phyloP scores from a whole-genome alignment of 2,797 vertebrate genomes.

The Kryptolebias ocellatus region DNA sequence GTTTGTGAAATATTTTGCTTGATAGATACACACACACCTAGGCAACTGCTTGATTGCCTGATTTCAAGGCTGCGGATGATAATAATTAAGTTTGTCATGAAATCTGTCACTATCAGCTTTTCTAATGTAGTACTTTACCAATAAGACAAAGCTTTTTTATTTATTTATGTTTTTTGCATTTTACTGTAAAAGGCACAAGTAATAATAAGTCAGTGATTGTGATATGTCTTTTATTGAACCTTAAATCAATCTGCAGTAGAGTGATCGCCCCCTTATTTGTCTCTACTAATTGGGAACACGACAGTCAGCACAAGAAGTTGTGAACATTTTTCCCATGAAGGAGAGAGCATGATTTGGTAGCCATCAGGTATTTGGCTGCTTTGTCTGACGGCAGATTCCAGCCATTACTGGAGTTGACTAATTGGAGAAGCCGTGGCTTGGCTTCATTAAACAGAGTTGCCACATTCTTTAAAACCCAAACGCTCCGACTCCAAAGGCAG shows the following conservation, averaged over 20 bases:
- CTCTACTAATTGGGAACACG: conserved; percentile 71
- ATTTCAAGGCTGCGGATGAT: no score
- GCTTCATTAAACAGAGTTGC: conserved; percentile 68
- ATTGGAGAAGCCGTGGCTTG: conserved; percentile 69
- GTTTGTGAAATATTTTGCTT: no score
- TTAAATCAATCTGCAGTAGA: conserved; percentile 26
- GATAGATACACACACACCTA: no score
- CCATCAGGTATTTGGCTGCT: conserved; percentile 75
- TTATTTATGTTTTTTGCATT: neutral
- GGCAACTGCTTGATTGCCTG: no score
- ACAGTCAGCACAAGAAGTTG: conserved; percentile 67
- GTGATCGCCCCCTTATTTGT: conserved; percentile 33
- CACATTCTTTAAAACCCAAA: conserved; percentile 71
- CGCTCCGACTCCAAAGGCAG: conserved; percentile 42
- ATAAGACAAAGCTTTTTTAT: neutral
- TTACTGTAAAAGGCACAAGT: neutral
- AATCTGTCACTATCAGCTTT: neutral
- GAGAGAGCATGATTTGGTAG: conserved; percentile 55
- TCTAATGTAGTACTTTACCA: neutral
- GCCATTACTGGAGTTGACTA: conserved; percentile 73
- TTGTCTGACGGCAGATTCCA: conserved; percentile 63
- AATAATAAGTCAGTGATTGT: neutral
- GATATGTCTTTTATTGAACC: conserved; percentile 33
- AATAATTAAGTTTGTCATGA: no score
- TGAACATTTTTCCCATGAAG: conserved; percentile 74